Base-by-base conservation (phyloP, 2,797 vertebrate species). In the Sternotherus odoratus region DNA sequence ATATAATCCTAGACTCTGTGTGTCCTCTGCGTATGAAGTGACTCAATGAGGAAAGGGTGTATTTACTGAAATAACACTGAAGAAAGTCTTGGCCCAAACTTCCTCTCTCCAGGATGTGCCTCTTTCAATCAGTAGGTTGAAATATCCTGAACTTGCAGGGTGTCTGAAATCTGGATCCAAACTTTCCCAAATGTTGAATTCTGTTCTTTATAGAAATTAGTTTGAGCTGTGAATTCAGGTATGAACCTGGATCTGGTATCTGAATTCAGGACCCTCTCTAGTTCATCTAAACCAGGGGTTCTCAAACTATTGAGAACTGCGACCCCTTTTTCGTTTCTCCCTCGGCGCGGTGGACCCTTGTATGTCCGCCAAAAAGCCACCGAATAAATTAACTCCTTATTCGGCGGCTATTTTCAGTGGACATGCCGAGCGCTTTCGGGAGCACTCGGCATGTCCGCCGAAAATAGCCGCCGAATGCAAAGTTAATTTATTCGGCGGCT, bases 251-350 rank as follows among this genome's bases (percentile, higher is more conserved):
- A 1, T 1, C 13, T 82, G 33, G 46, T 33, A 50, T 82, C 1
- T 0, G 5, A 12, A 74, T 86, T 43, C 6, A 72, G 87, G 90
- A 1, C 5, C 1, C 2, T 75, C 53, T 66, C 60, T 51, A 81
- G 56, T 19, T 56, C 1, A 46, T 6, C 43, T 28, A 81, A 85
- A 0, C 2, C 1, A n/a, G n/a, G n/a, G n/a, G n/a, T n/a, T n/a
- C n/a, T n/a, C n/a, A n/a, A n/a, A n/a, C n/a, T n/a, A n/a, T n/a
- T n/a, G n/a, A n/a, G n/a, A n/a, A n/a, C n/a, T n/a, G n/a, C n/a
- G n/a, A n/a, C n/a, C n/a, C n/a, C n/a, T n/a, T n/a, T n/a, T n/a
- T n/a, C n/a, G n/a, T n/a, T n/a, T n/a, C n/a, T n/a, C n/a, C n/a
- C n/a, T n/a, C n/a, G n/a, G n/a, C n/a, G n/a, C n/a, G n/a, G n/a